Conservation (phyloP, 2,113 vertebrate species). For the Malurus melanocephalus region DNA sequence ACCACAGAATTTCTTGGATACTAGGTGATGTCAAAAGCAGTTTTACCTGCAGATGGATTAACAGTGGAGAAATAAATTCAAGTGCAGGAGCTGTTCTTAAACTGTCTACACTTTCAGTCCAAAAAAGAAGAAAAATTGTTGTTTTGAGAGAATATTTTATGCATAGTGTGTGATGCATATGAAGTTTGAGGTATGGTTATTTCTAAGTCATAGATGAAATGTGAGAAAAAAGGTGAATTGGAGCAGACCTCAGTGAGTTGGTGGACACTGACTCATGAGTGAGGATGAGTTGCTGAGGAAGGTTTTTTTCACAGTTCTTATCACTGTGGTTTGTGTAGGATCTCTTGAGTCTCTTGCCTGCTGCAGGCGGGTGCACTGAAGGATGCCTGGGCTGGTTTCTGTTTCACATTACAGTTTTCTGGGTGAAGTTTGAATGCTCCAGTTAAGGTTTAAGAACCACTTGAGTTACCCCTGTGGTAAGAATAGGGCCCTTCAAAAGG, state of each 20-base stretch:
- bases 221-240: background rate
- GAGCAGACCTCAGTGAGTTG: background rate
- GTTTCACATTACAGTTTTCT: background rate
- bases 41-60: background rate
- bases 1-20: background rate
- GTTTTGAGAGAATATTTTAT: background rate
- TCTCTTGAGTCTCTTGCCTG: background rate
- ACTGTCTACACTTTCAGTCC: background rate
- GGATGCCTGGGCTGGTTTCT: background rate
- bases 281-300: background rate
- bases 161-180: background rate
- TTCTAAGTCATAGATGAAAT: background rate
- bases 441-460: background rate
- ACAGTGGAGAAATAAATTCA: background rate
- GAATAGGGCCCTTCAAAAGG: background rate
- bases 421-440: background rate
- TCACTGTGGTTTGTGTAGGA: background rate
- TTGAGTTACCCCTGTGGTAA: background rate
- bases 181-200: background rate
- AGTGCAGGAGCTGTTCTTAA: background rate
- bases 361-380: background rate
- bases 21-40: background rate
- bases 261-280: background rate
- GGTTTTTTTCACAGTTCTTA: background rate
- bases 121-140: background rate